Base-by-base conservation (phyloP, 2,113 vertebrate species). In the Hystrix cristata region DNA sequence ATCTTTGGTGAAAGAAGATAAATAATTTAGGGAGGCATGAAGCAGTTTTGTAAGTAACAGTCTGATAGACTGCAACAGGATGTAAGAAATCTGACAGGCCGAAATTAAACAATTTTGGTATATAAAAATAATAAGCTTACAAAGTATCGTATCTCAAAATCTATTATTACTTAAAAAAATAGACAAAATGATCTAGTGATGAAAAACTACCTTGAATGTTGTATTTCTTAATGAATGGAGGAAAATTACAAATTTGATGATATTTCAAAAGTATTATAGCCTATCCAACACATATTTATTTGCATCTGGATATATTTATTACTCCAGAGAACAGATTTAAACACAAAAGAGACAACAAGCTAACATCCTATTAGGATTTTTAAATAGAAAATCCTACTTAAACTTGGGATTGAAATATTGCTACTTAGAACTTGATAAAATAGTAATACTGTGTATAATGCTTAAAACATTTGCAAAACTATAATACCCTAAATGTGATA, bases 311-410 rank as follows among this genome's bases (percentile, higher is more conserved):
- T 55, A 43, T 78, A 60, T 79, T 80, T 74, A 69, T 71, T 89
- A 71, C 11, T 94, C 11, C 34, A 46, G 14, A 60, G 4, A 74
- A 83, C 13, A 95, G 14, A 79, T 1, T 69, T 90, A 55, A 65
- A 64, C 51, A 31, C 78, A 92, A 89, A 84, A 80, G 7, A 72
- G 11, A 18, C 53, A 93, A 74, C 7, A 92, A 46, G 7, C 16
- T 51, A 71, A 72, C 53, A 65, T 53, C 43, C 43, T 25, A 27
- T 62, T 82, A 64, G 8, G 4, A 59, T 43, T 59, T 93, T 96
- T 67, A 10, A 79, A 27, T n/a, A 90, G 23, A 80, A 79, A 87
- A n/a, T 65, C 71, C 25, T 95, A n/a, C 55, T 87, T 94, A 51
- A 0, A 21, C 16, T 69, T 74, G 12, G 5, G 57, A 43, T 48